Conservation (phyloP, 2,113 vertebrate species). For the Merops nubicus region DNA sequence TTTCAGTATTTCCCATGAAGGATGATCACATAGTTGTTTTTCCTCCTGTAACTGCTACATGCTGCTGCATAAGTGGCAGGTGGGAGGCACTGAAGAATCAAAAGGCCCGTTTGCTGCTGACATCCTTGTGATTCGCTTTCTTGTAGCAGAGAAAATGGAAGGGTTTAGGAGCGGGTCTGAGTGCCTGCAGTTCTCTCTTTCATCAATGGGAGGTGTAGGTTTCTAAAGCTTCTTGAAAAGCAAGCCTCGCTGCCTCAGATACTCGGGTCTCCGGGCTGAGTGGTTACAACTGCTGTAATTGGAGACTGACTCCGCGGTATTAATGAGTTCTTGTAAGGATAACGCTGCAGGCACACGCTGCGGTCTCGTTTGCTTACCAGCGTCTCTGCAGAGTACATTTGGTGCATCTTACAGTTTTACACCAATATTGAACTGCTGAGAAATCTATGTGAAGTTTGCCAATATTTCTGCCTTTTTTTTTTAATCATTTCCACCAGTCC, state of each 20-base stretch:
- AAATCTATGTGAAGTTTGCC: background rate
- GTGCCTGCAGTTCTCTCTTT: slow-evolving; percentile 18
- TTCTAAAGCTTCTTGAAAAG: background rate
- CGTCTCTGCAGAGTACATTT: background rate
- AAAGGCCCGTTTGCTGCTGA: background rate
- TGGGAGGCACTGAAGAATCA: background rate
- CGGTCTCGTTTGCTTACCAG: background rate
- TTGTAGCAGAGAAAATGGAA: slow-evolving; percentile 50
- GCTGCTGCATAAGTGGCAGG: background rate
- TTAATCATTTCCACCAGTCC: background rate
- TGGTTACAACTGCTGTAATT: background rate
- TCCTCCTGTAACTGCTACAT: background rate
- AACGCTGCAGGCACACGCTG: background rate
- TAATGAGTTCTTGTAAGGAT: background rate
- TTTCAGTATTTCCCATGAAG: background rate
- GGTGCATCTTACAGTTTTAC: background rate
- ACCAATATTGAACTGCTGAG: background rate
- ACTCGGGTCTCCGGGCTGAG: background rate
- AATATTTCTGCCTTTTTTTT: background rate
- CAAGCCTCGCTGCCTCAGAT: background rate
- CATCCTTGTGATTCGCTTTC: background rate
- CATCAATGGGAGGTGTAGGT: slow-evolving; percentile 12
- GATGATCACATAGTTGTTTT: background rate
- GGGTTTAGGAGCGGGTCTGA: background rate
- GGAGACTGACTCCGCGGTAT: background rate